A percentile compares a stretch with the other conserved stretches of the same genome.
These are phyloP conservation scores for Dermochelys coriacea DNA, from an alignment of 2,797 vertebrate species.

Conservation along the genomic window DNA sequence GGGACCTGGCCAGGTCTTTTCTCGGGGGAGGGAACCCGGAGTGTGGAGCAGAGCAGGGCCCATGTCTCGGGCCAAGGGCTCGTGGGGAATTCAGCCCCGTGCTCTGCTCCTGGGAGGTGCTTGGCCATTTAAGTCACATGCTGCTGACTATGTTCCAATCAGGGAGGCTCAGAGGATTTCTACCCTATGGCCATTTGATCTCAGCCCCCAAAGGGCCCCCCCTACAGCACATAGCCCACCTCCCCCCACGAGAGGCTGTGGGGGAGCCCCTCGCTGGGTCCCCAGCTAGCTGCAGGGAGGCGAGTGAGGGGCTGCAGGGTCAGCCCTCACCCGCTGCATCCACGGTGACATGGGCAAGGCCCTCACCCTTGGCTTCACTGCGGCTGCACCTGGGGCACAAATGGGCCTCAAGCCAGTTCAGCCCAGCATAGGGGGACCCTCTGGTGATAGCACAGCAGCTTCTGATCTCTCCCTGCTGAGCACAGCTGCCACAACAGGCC, in stretches of 20 bases:
- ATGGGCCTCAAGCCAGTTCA: not conserved
- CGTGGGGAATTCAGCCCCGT: no score
- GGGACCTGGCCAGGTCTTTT: no score
- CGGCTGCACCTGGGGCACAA: not conserved
- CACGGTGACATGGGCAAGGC: not conserved
- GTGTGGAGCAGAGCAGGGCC: no score
- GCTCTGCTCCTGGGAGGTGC: no score
- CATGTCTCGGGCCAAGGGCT: no score
- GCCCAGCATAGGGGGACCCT: rapidly evolving
- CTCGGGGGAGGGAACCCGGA: no score
- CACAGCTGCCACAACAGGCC: rapidly evolving
- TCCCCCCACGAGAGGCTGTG: no score
- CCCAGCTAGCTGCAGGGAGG: not conserved
- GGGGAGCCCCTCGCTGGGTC: not conserved
- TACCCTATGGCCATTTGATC: no score
- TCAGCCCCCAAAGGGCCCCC: no score
- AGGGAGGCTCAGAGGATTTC: no score
- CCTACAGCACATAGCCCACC: no score
- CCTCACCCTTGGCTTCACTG: not conserved
- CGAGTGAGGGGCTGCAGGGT: not conserved
- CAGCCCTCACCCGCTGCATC: not conserved
- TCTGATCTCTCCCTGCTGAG: not conserved
- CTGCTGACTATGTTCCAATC: not conserved
- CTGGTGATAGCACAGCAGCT: not conserved
- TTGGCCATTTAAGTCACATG: no score